Conservation (phyloP, 2,797 vertebrate genomes). For the Typhlichthys eigenmanni region DNA sequence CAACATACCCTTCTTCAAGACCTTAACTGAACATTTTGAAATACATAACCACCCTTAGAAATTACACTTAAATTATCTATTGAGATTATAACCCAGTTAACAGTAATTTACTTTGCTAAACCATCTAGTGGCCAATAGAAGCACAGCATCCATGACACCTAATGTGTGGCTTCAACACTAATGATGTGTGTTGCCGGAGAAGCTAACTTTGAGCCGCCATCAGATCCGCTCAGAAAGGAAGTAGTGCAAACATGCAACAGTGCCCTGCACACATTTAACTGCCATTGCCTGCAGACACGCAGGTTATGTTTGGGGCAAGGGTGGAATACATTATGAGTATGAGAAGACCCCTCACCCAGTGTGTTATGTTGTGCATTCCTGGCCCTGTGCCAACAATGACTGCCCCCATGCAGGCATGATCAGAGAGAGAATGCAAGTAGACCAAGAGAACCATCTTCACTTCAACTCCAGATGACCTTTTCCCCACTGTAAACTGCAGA, state of each 20-base stretch:
- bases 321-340: slow-evolving; percentile 61
- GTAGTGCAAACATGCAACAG: slow-evolving; percentile 45
- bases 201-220: too few species aligned
- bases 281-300: slow-evolving; percentile 61
- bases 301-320: slow-evolving; percentile 74
- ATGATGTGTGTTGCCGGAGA: too few species aligned
- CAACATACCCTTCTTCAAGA: too few species aligned
- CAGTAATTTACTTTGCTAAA: too few species aligned
- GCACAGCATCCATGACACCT: too few species aligned
- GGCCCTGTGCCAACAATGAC: slow-evolving; percentile 39
- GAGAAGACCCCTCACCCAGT: slow-evolving; percentile 68
- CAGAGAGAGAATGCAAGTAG: slow-evolving; percentile 53
- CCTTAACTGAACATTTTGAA: too few species aligned
- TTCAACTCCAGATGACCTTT: slow-evolving; percentile 57
- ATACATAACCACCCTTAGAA: too few species aligned
- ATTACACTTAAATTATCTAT: too few species aligned
- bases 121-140: too few species aligned
- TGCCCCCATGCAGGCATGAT: slow-evolving; percentile 36
- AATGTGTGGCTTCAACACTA: too few species aligned
- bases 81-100: too few species aligned
- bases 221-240: slow-evolving; percentile 66
- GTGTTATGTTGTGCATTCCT: slow-evolving; percentile 51
- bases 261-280: slow-evolving; percentile 51
- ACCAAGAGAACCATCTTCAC: slow-evolving; percentile 48
- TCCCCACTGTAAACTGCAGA: slow-evolving; percentile 21